Conservation (phyloP, 2,888 invertebrate species). For the Mesoligia furuncula region DNA sequence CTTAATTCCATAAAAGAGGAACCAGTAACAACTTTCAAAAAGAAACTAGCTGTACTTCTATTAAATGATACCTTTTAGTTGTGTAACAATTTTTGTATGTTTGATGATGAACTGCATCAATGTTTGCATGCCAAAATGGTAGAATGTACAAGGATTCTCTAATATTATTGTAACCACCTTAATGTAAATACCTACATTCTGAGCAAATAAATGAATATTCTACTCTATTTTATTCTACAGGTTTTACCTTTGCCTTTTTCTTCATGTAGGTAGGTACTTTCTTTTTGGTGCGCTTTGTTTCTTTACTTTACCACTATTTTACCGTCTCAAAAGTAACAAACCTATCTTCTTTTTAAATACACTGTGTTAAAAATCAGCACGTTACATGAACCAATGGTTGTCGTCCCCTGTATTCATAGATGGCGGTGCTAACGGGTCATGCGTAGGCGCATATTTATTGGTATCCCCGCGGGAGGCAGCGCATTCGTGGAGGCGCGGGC, state of each 20-base stretch:
- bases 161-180: too few species aligned
- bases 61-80: too few species aligned
- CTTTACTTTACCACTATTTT: neutral
- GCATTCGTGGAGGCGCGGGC: constrained; percentile 86
- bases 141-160: too few species aligned
- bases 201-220: too few species aligned
- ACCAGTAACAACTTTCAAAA: too few species aligned
- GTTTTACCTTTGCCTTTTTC: neutral
- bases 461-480: constrained; percentile 73
- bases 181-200: too few species aligned
- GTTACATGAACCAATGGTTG: constrained; percentile 69
- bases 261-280: neutral
- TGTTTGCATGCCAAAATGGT: too few species aligned
- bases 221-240: too few species aligned
- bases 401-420: constrained; percentile 74
- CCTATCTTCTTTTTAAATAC: neutral
- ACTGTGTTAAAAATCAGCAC: neutral
- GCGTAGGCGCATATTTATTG: constrained; percentile 87
- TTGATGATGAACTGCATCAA: too few species aligned
- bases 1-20: too few species aligned
- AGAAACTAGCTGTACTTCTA: too few species aligned
- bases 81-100: too few species aligned
- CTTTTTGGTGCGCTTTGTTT: neutral
- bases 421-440: constrained; percentile 71
- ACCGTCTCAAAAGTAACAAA: neutral